These are phyloP conservation scores for Limulus polyphemus DNA, from an alignment of 2,888 invertebrate genomes.

Conservation along the genomic window DNA sequence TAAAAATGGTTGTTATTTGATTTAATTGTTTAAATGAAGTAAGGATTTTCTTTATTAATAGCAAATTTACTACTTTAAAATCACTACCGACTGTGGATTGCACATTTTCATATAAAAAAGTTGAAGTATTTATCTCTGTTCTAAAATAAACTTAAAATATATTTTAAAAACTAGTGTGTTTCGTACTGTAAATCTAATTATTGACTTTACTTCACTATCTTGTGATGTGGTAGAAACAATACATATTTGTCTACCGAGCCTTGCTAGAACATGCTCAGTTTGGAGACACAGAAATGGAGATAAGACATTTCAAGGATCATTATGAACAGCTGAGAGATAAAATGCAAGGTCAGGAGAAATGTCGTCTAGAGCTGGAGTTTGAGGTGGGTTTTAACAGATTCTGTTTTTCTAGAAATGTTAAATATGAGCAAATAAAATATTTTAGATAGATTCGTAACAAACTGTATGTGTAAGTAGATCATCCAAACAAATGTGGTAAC, in stretches of 20 bases:
- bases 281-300: constrained; percentile 76
- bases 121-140: too few species aligned
- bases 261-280: constrained; percentile 80
- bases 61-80: too few species aligned
- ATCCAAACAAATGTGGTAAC: too few species aligned
- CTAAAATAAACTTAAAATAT: too few species aligned
- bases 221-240: constrained; percentile 57
- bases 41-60: too few species aligned
- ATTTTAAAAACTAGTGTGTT: too few species aligned
- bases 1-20: too few species aligned
- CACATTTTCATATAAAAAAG: too few species aligned
- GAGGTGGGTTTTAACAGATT: constrained; percentile 48
- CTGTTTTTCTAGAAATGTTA: not conserved
- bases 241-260: constrained; percentile 88
- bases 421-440: not conserved
- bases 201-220: not conserved
- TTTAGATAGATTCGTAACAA: too few species aligned
- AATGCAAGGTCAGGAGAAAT: constrained; percentile 51
- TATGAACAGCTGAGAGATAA: constrained; percentile 57
- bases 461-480: too few species aligned
- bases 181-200: not conserved
- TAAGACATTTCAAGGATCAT: constrained; percentile 54
- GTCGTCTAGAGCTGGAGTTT: constrained; percentile 50
- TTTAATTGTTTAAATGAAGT: too few species aligned
- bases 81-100: too few species aligned